Evolutionary conservation across 1,140 invertebrate genomes (phyloP).

Genomic region (Zaprionus ornatus): DNA sequence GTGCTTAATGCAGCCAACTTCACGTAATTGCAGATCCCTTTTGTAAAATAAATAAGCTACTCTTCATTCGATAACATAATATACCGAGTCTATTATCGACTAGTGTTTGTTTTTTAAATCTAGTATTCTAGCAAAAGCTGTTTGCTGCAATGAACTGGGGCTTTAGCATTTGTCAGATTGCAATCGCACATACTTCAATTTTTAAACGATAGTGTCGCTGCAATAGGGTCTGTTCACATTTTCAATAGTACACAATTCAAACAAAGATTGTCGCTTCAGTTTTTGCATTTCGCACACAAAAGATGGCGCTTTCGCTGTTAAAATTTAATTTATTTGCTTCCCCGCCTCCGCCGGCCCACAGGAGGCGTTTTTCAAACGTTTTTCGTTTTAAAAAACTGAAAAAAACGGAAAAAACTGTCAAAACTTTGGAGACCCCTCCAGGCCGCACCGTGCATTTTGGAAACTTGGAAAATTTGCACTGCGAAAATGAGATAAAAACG

Average conservation of each 20-base stretch:
- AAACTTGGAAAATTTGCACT: no score
- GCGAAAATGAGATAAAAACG: no score
- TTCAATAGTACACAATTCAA: background rate
- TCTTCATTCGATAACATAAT: background rate
- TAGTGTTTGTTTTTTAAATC: no score
- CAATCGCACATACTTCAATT: background rate
- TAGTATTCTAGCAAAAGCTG: background rate
- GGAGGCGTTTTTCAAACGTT: no score
- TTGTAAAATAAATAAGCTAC: background rate
- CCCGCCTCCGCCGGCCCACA: no score
- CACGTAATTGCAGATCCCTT: background rate
- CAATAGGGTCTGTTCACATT: background rate
- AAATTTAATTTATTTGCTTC: no score
- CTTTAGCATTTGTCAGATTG: background rate
- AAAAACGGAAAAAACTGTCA: no score
- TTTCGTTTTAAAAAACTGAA: no score
- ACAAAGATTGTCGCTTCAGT: background rate
- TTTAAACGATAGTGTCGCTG: background rate
- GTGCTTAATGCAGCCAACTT: slow-evolving; percentile 24
- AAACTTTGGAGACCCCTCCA: no score
- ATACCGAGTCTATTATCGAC: background rate
- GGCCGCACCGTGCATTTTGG: no score
- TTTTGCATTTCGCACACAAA: background rate
- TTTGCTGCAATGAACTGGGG: background rate
- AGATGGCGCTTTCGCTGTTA: background rate